Base-by-base conservation (phyloP, 2,797 vertebrate species). In the Hafferia zeledoni region DNA sequence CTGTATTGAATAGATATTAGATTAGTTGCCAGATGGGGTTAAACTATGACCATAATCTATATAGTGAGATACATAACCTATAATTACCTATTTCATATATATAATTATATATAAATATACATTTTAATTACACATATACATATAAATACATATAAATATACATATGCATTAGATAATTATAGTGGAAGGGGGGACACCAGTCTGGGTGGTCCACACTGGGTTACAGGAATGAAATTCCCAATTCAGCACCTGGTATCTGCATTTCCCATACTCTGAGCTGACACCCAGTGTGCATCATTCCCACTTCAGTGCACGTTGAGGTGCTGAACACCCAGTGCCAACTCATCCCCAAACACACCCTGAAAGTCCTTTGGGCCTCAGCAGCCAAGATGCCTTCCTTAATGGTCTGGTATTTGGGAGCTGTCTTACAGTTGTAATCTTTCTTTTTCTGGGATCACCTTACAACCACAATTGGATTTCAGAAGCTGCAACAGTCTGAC, bases 381-480 rank as follows among this genome's bases (percentile, higher is more conserved):
- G 33, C 7, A 82, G 43, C 56, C 67, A 57, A 44, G 67, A 35
- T 52, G 53, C 71, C 9, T 71, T 17, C 33, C 24, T 25, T 50
- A 77, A 31, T 1, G 2, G 17, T 22, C 89, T 87, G 79, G 64
- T 55, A 35, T 92, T 87, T 81, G 61, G 13, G 60, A 87, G 19
- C 23, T 49, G 85, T 49, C 39, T 61, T 22, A 18, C 16, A 19
- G 67, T 61, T 17, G n/a, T 39, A 43, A 74, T 75, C 52, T 43
- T 41, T 69, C 0, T 4, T 44, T 67, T 79, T 63, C 49, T 75
- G 81, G 87, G 63, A 83, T 90, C 80, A 65, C 76, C 80, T 88
- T 92, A 86, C 90, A 92, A 63, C 92, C 92, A 85, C 90, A 89
- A 86, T 46, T 88, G 84, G 90, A 86, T 92, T 95, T 90, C 83